Evolutionary conservation across 2,888 invertebrate genomes (phyloP), one percentile per base, ranked within the genome.

Genomic region (Apomyelois bistriatella): DNA sequence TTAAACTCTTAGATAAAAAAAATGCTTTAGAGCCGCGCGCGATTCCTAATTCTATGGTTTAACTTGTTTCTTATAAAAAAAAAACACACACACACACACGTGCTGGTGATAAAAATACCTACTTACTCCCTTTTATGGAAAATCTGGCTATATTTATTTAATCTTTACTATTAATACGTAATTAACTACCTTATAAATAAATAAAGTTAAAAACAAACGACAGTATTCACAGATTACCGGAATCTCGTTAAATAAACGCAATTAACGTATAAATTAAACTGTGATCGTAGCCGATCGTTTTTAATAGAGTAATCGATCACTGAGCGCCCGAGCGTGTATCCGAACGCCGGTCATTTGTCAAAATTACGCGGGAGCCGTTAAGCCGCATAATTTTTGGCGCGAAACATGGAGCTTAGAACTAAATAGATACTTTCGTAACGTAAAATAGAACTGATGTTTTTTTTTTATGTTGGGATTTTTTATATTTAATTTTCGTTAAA

Each of bases 371-470:
- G 79, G 70, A 80, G 76, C 77, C 80, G 85, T 80, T 85, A 87
- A 84, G 83, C 85, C 85, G 86, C 83, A 82, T 88, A 85, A 88
- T 89, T 89, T 89, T 89, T 89, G 86, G 85, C 82, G 84, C 79
- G 76, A 74, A 71, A 59, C 72, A 32, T 10, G 13, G 72, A 57
- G 65, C 66, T 73, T 74, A 76, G 58, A 53, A 47, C 7, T 43
- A 13, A 46, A 52, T 22, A 16, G 32, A 32, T 16, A 10, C 32
- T 32, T 28, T n/a, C n/a, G n/a, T n/a, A n/a, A n/a, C n/a, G n/a
- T n/a, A n/a, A n/a, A n/a, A n/a, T n/a, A n/a, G n/a, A n/a, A n/a
- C n/a, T n/a, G n/a, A n/a, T n/a, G n/a, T n/a, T n/a, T n/a, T n/a
- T n/a, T n/a, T n/a, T n/a, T n/a, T n/a, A n/a, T n/a, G n/a, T n/a